Conservation (phyloP, 2,113 vertebrate genomes). For the Solea senegalensis region DNA sequence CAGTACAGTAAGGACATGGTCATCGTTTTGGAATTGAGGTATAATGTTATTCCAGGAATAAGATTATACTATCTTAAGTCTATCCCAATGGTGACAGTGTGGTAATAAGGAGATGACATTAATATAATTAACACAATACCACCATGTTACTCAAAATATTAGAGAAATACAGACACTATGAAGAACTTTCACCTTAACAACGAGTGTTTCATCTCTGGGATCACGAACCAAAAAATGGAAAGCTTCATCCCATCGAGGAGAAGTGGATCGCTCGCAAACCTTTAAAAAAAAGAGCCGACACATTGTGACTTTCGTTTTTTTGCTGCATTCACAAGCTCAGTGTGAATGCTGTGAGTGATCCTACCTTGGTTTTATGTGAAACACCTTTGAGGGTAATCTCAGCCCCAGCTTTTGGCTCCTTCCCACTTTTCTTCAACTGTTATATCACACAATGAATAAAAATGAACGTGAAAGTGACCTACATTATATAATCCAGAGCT, state of each 20-base stretch:
- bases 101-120: too few relatives aligned
- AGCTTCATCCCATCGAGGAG: conserved; percentile 89
- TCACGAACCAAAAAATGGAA: conserved; percentile 87
- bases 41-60: too few relatives aligned
- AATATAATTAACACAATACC: too few relatives aligned
- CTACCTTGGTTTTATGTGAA: conserved; percentile 87
- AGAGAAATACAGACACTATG: not conserved
- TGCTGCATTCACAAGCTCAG: not conserved
- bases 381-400: conserved; percentile 80
- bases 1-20: too few relatives aligned
- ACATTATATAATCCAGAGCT: conserved; percentile 3
- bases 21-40: too few relatives aligned
- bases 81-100: too few relatives aligned
- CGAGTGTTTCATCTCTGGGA: conserved; percentile 84
- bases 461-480: not conserved
- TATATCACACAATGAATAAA: conserved; percentile 29
- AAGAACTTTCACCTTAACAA: conserved; percentile 82
- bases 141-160: too few relatives aligned
- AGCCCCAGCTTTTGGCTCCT: conserved; percentile 84
- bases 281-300: conserved; percentile 41
- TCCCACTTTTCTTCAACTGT: conserved; percentile 88
- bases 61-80: too few relatives aligned
- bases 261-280: conserved; percentile 79
- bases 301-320: not conserved
- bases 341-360: not conserved